These are phyloP conservation scores for Propithecus deckenii DNA, from an alignment of 2,797 vertebrate species.

Conservation along the genomic window DNA sequence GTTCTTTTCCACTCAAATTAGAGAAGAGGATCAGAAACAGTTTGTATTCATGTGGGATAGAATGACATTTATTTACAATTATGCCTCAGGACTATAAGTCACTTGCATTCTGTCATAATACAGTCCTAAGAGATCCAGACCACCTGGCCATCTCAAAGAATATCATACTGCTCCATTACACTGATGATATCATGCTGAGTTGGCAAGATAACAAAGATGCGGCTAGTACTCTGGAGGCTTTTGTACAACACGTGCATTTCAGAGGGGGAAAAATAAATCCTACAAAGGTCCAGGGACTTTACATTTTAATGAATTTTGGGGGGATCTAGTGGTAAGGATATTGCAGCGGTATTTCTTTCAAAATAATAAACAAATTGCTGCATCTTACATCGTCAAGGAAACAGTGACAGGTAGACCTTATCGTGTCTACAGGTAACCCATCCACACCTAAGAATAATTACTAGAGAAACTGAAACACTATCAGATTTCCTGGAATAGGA, in stretches of 20 bases:
- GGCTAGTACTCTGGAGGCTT: not conserved
- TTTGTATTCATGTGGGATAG: not conserved
- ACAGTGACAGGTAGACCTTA: not conserved
- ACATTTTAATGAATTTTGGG: not conserved
- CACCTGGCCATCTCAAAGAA: not conserved
- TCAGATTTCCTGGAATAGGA: not conserved
- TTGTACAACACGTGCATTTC: not conserved
- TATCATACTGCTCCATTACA: not conserved
- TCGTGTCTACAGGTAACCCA: not conserved
- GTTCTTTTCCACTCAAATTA: slow-evolving; percentile 3
- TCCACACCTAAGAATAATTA: not conserved
- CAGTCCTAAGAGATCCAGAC: not conserved
- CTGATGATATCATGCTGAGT: not conserved
- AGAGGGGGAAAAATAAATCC: not conserved
- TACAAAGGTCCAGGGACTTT: not conserved
- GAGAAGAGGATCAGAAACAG: not conserved
- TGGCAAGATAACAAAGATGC: not conserved
- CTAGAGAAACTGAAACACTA: not conserved
- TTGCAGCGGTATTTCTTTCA: not conserved
- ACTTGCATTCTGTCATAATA: not conserved
- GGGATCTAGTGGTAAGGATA: not conserved
- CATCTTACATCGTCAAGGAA: not conserved
- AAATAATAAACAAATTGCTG: not conserved
- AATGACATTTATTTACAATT: not conserved
- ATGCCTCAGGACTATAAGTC: not conserved